Conservation (phyloP, 2,113 vertebrate species). For the Pithys albifrons region DNA sequence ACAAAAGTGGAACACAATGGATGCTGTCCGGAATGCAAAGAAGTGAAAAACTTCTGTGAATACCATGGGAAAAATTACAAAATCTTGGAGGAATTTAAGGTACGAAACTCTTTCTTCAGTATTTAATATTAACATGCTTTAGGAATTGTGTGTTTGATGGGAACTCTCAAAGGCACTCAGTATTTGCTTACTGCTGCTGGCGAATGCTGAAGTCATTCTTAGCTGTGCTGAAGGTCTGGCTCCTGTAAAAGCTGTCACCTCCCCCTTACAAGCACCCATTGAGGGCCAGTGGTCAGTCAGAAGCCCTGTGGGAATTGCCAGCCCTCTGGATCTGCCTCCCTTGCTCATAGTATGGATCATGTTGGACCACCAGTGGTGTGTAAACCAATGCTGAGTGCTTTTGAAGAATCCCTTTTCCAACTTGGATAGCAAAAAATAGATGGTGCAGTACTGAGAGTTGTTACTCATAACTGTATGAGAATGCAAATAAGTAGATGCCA, state of each 20-base stretch:
- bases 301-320: neutral
- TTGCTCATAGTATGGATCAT: neutral
- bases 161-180: neutral
- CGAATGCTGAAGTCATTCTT: neutral
- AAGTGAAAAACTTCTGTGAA: constrained; percentile 99
- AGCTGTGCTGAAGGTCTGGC: neutral
- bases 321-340: neutral
- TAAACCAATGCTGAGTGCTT: neutral
- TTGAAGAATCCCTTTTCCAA: neutral
- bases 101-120: constrained; percentile 72
- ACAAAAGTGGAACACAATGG: constrained; percentile 99
- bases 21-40: constrained; percentile 98
- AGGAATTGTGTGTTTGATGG: neutral
- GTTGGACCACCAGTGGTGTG: neutral
- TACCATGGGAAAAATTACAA: constrained; percentile 97
- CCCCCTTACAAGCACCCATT: fast-evolving
- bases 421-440: neutral
- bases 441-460: neutral
- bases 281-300: neutral
- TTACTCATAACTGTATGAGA: neutral
- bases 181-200: neutral
- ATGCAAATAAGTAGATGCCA: neutral
- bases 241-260: neutral
- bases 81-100: constrained; percentile 99
- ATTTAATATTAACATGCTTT: neutral